These are phyloP conservation scores for Rhogogaster chlorosoma DNA, from an alignment of 2,888 invertebrate species.

Conservation along the genomic window DNA sequence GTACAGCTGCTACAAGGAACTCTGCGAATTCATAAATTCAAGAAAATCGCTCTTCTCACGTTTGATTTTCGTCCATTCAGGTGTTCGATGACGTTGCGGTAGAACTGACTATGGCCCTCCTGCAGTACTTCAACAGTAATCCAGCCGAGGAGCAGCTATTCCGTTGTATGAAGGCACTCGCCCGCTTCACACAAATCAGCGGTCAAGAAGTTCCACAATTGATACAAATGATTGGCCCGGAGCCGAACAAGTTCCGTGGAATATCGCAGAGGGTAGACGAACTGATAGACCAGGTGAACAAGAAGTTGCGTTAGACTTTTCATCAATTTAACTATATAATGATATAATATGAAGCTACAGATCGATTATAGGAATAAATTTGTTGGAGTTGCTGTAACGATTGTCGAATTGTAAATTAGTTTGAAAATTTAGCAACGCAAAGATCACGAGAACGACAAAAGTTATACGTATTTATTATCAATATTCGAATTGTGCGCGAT, in stretches of 20 bases:
- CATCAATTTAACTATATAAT: constrained; percentile 20
- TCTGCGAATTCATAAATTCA: background rate
- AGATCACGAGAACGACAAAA: background rate
- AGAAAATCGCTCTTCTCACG: background rate
- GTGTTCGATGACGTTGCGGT: constrained; percentile 97
- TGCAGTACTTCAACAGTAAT: constrained; percentile 91
- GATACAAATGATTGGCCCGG: constrained; percentile 94
- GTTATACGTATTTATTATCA: constrained; percentile 25
- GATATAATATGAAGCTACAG: background rate
- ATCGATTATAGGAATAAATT: constrained; percentile 35
- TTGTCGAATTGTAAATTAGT: constrained; percentile 12
- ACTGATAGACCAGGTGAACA: constrained; percentile 87
- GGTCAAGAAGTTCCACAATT: constrained; percentile 92
- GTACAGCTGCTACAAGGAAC: constrained; percentile 7
- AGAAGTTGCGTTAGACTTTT: constrained; percentile 80
- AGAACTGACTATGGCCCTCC: constrained; percentile 93
- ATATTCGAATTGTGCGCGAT: constrained; percentile 1
- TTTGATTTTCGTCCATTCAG: constrained; percentile 77
- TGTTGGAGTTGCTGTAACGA: background rate
- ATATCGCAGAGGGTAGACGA: constrained; percentile 90
- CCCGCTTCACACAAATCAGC: constrained; percentile 87
- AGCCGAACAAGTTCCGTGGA: constrained; percentile 90
- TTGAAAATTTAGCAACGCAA: background rate
- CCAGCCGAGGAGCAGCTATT: constrained; percentile 90
- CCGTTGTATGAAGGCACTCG: constrained; percentile 89